These are phyloP conservation scores for Drosophila sproati DNA, from an alignment of 1,140 invertebrate species.

Conservation along the genomic window DNA sequence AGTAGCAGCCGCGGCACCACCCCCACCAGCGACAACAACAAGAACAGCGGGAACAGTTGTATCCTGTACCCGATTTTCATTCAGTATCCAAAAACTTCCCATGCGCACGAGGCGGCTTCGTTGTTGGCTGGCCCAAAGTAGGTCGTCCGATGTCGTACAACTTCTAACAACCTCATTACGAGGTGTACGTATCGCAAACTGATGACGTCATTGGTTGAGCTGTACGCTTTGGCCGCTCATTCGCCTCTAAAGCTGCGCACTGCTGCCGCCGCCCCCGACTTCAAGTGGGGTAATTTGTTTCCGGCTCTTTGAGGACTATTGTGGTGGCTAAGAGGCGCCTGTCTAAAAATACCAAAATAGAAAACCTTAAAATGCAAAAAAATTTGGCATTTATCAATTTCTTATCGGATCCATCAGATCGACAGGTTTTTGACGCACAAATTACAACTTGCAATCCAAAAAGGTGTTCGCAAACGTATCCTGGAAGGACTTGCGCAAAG, in stretches of 20 bases:
- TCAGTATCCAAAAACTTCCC: constrained; percentile 68
- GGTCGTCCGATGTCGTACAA: constrained; percentile 67
- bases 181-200: constrained; percentile 42
- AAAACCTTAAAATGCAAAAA: constrained; percentile 6
- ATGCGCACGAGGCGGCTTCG: constrained; percentile 38
- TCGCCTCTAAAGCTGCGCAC: constrained; percentile 67
- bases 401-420: constrained; percentile 32
- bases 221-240: constrained; percentile 59
- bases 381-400: constrained; percentile 38
- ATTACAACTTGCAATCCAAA: constrained; percentile 13
- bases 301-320: background rate
- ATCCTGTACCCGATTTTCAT: constrained; percentile 80
- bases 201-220: constrained; percentile 78
- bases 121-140: constrained; percentile 50
- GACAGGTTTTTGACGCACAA: constrained; percentile 22
- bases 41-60: constrained; percentile 29
- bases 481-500: constrained; percentile 59
- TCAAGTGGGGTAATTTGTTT: constrained; percentile 7
- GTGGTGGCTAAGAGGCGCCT: background rate
- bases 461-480: constrained; percentile 27
- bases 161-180: constrained; percentile 79
- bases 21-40: constrained; percentile 16
- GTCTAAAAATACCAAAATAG: constrained; percentile 21
- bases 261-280: background rate
- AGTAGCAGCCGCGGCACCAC: constrained; percentile 19